Evolutionary conservation across 92 coral and sea anemone genomes (phyloP).

Genomic region (Pocillopora grandis): DNA sequence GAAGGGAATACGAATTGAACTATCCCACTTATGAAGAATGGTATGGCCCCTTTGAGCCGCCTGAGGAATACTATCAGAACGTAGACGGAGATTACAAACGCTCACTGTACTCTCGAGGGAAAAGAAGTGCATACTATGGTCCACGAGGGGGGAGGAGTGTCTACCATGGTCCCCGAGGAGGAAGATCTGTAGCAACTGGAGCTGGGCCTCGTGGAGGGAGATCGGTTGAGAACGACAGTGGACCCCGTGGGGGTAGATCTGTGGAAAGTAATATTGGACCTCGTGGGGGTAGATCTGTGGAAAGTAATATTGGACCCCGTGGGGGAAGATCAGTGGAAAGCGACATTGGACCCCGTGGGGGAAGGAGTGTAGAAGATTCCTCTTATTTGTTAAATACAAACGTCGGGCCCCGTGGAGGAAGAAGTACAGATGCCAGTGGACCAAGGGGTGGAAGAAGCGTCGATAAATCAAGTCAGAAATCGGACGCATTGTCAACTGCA

Average conservation of each 20-base stretch:
- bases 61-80: conserved; percentile 30
- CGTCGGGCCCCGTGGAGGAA: conserved; percentile 72
- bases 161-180: conserved; percentile 28
- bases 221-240: conserved; percentile 19
- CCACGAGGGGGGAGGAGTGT: conserved; percentile 34
- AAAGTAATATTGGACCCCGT: conserved; percentile 49
- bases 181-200: conserved; percentile 7
- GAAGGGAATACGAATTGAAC: conserved; percentile 21
- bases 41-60: conserved; percentile 36
- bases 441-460: conserved; percentile 63
- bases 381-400: background rate
- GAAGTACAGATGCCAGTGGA: conserved; percentile 38
- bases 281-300: conserved; percentile 61
- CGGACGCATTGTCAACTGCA: conserved; percentile 39
- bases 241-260: conserved; percentile 63
- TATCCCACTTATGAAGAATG: conserved; percentile 32
- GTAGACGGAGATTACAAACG: conserved; percentile 14
- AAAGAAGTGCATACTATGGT: conserved; percentile 32
- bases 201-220: conserved; percentile 71
- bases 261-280: conserved; percentile 41
- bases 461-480: conserved; percentile 30
- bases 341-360: conserved; percentile 68
- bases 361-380: conserved; percentile 22
- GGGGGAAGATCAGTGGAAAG: conserved; percentile 55
- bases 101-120: conserved; percentile 16